A percentile compares a stretch with the other conserved stretches of the same genome.
phyloP scores from a whole-genome alignment of 2,888 invertebrate species.

The Stenurella melanura region DNA sequence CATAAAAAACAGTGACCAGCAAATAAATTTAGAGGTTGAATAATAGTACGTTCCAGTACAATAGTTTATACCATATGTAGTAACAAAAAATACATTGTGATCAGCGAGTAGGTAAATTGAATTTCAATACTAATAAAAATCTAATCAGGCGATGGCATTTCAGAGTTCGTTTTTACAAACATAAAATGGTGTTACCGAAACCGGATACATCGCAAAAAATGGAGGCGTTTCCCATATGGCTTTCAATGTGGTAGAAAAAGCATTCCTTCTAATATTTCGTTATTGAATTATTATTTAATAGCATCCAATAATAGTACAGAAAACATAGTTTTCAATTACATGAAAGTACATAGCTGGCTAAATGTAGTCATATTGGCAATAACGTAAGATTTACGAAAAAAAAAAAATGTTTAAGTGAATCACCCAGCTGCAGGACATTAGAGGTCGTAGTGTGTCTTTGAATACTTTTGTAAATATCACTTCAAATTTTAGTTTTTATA shows the following conservation, averaged over 20 bases:
- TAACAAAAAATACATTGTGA: constrained; percentile 27
- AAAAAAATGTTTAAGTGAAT: too few species aligned
- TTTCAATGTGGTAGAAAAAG: background rate
- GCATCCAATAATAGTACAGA: too few species aligned
- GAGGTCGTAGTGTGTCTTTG: too few species aligned
- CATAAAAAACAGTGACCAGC: background rate
- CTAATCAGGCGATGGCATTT: background rate
- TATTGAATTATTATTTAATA: too few species aligned
- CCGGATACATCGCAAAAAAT: background rate
- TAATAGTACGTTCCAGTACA: constrained; percentile 4
- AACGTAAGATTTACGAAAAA: too few species aligned
- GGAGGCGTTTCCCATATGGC: background rate
- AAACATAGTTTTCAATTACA: too few species aligned
- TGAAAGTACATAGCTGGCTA: too few species aligned
- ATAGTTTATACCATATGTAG: constrained; percentile 13
- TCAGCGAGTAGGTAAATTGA: constrained; percentile 8
- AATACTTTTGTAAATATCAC: too few species aligned
- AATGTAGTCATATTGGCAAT: too few species aligned
- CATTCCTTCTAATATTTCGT: too few species aligned
- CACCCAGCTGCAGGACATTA: too few species aligned
- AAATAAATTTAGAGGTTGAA: background rate
- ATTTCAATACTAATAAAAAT: constrained; percentile 16
- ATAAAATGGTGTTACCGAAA: background rate
- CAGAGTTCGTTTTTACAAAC: background rate
- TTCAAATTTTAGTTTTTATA: too few species aligned